Evolutionary conservation across 2,797 vertebrate genomes (phyloP).

Genomic region (Danionella dracula): DNA sequence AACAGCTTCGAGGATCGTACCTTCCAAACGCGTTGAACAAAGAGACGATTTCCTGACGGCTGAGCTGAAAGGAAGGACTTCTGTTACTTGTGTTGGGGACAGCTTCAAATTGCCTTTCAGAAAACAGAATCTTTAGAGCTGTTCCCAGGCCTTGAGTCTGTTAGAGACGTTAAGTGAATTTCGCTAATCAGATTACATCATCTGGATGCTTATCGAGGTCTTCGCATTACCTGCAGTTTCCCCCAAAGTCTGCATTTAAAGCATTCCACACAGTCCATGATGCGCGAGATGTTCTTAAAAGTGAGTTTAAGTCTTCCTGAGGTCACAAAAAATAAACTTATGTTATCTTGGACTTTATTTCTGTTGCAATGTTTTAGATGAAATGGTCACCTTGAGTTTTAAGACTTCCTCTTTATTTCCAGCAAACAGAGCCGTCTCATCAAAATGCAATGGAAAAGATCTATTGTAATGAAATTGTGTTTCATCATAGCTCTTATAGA

Average conservation of each 20-base stretch:
- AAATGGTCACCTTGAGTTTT: slow-evolving; percentile 78
- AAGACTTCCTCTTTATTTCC: slow-evolving; percentile 81
- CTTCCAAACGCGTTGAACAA: slow-evolving; percentile 91
- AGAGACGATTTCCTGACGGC: slow-evolving; percentile 86
- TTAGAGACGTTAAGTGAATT: background rate
- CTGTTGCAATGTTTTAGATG: background rate
- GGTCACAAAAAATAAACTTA: background rate
- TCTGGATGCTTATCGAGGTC: no score
- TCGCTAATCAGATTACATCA: background rate
- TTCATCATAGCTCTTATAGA: no score
- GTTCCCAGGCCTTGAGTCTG: slow-evolving; percentile 93
- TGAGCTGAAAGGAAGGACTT: slow-evolving; percentile 78
- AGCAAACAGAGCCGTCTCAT: slow-evolving; percentile 86
- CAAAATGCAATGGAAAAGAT: slow-evolving; percentile 88
- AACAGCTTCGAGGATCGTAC: slow-evolving; percentile 62
- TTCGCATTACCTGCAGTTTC: slow-evolving; percentile 78
- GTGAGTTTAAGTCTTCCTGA: slow-evolving; percentile 86
- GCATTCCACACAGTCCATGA: slow-evolving; percentile 95
- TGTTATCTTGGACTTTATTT: background rate
- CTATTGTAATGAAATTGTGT: no score
- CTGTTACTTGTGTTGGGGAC: slow-evolving; percentile 68
- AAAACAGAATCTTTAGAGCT: slow-evolving; percentile 89
- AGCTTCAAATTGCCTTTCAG: slow-evolving; percentile 80
- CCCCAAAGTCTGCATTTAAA: slow-evolving; percentile 94
- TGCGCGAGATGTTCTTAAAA: slow-evolving; percentile 91